Evolutionary conservation across 2,888 invertebrate species (phyloP), one percentile per base, ranked within the genome.

Genomic region (Phalera bucephala): DNA sequence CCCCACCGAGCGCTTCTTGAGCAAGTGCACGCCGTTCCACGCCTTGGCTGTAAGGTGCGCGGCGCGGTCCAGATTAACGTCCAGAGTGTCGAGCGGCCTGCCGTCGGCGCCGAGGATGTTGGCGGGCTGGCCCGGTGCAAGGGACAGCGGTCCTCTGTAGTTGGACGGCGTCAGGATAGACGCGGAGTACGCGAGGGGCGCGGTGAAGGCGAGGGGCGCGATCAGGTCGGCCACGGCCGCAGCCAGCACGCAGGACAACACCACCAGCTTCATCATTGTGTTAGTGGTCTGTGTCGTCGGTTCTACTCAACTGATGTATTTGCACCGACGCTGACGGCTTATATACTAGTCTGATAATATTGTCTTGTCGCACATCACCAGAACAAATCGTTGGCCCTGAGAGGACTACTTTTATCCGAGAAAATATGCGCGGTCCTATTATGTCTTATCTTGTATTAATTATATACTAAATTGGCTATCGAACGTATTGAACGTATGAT

Each of bases 161-260:
- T 35, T 47, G 32, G 43, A 34, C 3, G 47, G 52, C 7, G 35
- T 26, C 33, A 34, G 20, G 20, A 40, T 3, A 8, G 70, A 59
- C 2, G 72, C 48, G 31, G 45, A 34, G 43, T 52, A 56, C 5
- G 63, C 59, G 12, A 49, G 12, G 7, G 59, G 52, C 15, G 52
- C 33, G 27, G 44, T 31, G 45, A 43, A 34, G 6, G 54, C 43
- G 38, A 54, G 34, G 29, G 28, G 45, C 20, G 52, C 39, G 40
- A 60, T 9, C 25, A 51, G 51, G 21, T 60, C 45, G 15, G 92
- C 91, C 40, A 85, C 84, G 53, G 84, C 91, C 53, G 91, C 78
- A 60, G 91, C 91, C 72, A 92, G 61, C 62, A 92, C 71, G 80
- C 91, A 91, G 68, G 89, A 91, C 85, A 92, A 91, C 77, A 91